Percentiles rank a stretch among this genome's conserved stretches.
Conservation (phyloP, 2,113 vertebrate genomes). For the Pachycephala philippinensis region DNA sequence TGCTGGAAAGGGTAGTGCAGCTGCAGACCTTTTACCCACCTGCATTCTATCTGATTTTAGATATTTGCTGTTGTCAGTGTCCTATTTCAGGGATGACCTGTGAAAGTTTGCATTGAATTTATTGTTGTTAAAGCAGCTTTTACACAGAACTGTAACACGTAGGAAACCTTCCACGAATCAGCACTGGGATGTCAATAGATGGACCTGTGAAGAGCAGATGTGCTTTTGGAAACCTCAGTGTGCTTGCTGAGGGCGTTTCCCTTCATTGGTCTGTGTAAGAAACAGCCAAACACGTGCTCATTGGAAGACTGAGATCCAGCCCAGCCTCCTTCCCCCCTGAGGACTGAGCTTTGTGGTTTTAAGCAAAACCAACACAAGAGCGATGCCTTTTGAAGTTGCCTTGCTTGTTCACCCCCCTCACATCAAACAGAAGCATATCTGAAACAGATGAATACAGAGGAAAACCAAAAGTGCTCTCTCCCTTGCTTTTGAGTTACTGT, state of each 20-base stretch:
- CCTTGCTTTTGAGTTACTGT: neutral
- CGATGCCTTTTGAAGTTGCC: constrained; percentile 45
- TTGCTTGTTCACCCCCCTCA: constrained; percentile 23
- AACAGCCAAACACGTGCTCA: neutral
- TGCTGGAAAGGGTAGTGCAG: neutral
- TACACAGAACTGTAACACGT: neutral
- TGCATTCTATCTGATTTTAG: neutral
- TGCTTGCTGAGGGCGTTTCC: neutral
- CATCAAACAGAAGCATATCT: constrained; percentile 48
- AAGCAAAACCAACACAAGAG: constrained; percentile 10
- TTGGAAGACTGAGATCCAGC: neutral
- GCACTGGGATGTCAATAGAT: neutral
- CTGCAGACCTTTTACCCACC: neutral
- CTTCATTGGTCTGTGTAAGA: neutral
- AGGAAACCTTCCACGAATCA: neutral
- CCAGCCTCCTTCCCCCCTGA: neutral
- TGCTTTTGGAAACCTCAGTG: neutral
- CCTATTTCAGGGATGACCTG: neutral
- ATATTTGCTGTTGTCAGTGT: neutral
- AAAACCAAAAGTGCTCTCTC: neutral
- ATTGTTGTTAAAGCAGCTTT: neutral
- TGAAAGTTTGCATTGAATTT: neutral
- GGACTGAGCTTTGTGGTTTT: neutral
- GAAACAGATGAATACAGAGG: neutral
- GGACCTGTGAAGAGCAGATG: neutral